Base-by-base conservation (phyloP, 2,113 vertebrate species). In the Meles meles region DNA sequence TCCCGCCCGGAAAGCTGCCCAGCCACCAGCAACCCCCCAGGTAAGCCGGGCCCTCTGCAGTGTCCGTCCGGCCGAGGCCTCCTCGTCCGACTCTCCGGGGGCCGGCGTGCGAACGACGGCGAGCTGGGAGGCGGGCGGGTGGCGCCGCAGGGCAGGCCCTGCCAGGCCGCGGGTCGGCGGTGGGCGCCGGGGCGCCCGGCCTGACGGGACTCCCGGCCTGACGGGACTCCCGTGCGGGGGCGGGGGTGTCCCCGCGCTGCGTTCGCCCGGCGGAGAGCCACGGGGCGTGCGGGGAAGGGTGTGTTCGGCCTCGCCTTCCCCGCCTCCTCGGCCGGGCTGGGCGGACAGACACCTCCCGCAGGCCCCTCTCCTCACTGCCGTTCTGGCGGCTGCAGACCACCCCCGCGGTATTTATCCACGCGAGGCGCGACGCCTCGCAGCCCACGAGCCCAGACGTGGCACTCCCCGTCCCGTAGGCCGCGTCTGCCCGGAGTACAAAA, bases 1-100 rank as follows among this genome's bases (percentile, higher is more conserved):
- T 97, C 97, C 97, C 94, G 76, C 89, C 96, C 97, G 96, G 95
- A 98, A 98, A 98, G 98, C 98, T 98, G 98, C 98, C 98, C 98
- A 98, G 98, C 96, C 97, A 95, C 98, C 98, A 98, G 97, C 98
- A 97, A 79, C 98, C 98, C 97, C 98, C 96, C 98, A 98, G 98
- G 98, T 98, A 98, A 57, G 83, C 17, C 15, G 0, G 93, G 93
- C 97, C 96, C 95, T 92, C 92, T 80, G 92, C 90, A 37, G 89
- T 20, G 92, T 34, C 92, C 10, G 84, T 17, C 55, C 42, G 34
- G 69, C 76, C 88, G 67, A 1, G 52, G 76, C 80, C 61, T 49
- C 80, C 55, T 20, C 18, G 79, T 21, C 47, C 27, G 52, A 74
- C n/a, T 20, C n/a, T 67, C 80, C 11, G 86, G 39, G 77, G 81